Conservation (phyloP, 37 sponge, comb jelly and placozoan genomes). For the Theonella swinhoei region DNA sequence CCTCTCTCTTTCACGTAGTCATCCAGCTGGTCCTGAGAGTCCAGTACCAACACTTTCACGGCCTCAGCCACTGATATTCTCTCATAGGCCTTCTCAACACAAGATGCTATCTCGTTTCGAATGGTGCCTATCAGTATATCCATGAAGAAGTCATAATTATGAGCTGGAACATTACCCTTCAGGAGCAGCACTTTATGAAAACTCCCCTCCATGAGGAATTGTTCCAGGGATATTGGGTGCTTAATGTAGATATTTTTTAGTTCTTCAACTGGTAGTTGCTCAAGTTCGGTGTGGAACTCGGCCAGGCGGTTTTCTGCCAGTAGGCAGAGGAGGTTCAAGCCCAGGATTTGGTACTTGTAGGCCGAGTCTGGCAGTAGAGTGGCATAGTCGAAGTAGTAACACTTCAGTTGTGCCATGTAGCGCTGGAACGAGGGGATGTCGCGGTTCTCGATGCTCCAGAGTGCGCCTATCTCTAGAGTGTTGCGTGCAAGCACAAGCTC, state of each 20-base stretch:
- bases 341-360: slow-evolving; percentile 85
- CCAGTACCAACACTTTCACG: slow-evolving; percentile 64
- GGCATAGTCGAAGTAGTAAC: slow-evolving; percentile 92
- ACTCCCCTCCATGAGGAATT: slow-evolving; percentile 98
- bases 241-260: slow-evolving; percentile 87
- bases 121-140: slow-evolving; percentile 88
- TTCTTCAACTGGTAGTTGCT: slow-evolving; percentile 78
- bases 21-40: slow-evolving; percentile 28
- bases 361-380: slow-evolving; percentile 68
- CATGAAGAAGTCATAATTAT: slow-evolving; percentile 89
- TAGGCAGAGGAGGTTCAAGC: slow-evolving; percentile 88
- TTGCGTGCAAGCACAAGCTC: slow-evolving; percentile 78
- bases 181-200: slow-evolving; percentile 94
- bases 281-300: slow-evolving; percentile 97
- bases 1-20: slow-evolving; percentile 50
- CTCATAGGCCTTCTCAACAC: slow-evolving; percentile 78
- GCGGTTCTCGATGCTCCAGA: slow-evolving; percentile 87
- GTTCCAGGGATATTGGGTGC: slow-evolving; percentile 91
- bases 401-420: slow-evolving; percentile 93
- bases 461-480: slow-evolving; percentile 93
- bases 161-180: slow-evolving; percentile 89
- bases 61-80: slow-evolving; percentile 71
- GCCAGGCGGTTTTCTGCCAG: slow-evolving; percentile 91
- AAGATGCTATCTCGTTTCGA: slow-evolving; percentile 90
- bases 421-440: slow-evolving; percentile 90